Evolutionary conservation across 2,888 invertebrate genomes (phyloP).

Genomic region (Trachelus stipa): DNA sequence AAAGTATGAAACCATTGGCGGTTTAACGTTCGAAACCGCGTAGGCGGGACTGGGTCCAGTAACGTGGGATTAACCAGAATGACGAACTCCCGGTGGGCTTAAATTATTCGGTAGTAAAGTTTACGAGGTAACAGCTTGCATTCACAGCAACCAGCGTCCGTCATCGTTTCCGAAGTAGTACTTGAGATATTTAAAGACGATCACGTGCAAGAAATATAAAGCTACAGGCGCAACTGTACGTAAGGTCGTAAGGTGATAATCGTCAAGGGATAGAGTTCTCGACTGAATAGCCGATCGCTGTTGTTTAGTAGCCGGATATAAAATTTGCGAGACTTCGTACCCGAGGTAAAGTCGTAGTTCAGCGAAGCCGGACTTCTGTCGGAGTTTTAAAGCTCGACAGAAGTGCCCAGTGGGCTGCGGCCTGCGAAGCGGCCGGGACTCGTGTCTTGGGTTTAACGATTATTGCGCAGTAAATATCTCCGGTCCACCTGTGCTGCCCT

Average conservation of each 20-base stretch:
- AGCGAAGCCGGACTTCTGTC: slow-evolving; percentile 17
- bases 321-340: background rate
- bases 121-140: slow-evolving; percentile 11
- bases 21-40: background rate
- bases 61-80: background rate
- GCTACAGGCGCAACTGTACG: background rate
- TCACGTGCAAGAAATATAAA: background rate
- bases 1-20: background rate
- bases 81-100: slow-evolving; percentile 7
- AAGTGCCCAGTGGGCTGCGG: background rate
- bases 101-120: slow-evolving; percentile 15
- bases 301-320: background rate
- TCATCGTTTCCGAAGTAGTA: background rate
- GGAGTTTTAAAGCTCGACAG: slow-evolving; percentile 3
- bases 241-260: background rate
- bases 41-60: background rate
- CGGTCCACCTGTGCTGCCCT: slow-evolving; percentile 45
- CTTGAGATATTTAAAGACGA: background rate
- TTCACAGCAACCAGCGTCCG: background rate
- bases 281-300: background rate
- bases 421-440: slow-evolving; percentile 20
- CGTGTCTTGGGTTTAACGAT: slow-evolving; percentile 51
- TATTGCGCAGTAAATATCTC: slow-evolving; percentile 54
- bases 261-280: background rate
- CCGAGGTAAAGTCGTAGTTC: background rate